These are phyloP conservation scores for Oligia latruncula DNA, from an alignment of 2,888 invertebrate species.

Conservation along the genomic window DNA sequence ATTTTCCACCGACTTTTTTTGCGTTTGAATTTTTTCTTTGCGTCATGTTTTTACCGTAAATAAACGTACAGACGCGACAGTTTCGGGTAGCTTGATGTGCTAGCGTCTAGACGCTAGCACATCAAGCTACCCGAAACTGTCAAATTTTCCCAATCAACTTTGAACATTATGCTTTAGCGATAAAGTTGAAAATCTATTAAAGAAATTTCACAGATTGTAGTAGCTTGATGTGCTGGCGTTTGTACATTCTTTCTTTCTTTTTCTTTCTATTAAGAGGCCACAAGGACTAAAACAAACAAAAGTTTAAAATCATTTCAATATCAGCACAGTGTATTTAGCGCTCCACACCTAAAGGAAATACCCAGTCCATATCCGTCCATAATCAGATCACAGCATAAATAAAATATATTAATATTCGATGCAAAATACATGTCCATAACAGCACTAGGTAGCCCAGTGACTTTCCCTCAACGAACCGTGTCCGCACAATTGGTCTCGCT, in stretches of 20 bases:
- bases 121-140: too few relatives aligned
- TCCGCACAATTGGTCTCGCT: slow-evolving; percentile 73
- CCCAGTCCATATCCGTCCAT: slow-evolving; percentile 18
- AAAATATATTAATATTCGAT: slow-evolving; percentile 59
- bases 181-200: too few relatives aligned
- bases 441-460: slow-evolving; percentile 53
- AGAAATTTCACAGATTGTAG: too few relatives aligned
- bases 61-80: too few relatives aligned
- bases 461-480: slow-evolving; percentile 76
- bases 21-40: background rate
- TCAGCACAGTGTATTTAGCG: background rate
- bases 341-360: slow-evolving; percentile 21
- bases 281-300: background rate
- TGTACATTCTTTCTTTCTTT: too few relatives aligned
- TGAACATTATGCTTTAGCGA: too few relatives aligned
- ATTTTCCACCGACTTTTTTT: background rate
- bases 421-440: slow-evolving; percentile 58
- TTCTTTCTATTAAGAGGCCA: background rate
- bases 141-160: too few relatives aligned
- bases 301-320: background rate
- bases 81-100: too few relatives aligned
- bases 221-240: too few relatives aligned
- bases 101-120: too few relatives aligned
- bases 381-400: slow-evolving; percentile 54
- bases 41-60: background rate